Evolutionary conservation across 2,113 vertebrate species (phyloP), one percentile per base, ranked within the genome.

Genomic region (Aleadryas rufinucha): DNA sequence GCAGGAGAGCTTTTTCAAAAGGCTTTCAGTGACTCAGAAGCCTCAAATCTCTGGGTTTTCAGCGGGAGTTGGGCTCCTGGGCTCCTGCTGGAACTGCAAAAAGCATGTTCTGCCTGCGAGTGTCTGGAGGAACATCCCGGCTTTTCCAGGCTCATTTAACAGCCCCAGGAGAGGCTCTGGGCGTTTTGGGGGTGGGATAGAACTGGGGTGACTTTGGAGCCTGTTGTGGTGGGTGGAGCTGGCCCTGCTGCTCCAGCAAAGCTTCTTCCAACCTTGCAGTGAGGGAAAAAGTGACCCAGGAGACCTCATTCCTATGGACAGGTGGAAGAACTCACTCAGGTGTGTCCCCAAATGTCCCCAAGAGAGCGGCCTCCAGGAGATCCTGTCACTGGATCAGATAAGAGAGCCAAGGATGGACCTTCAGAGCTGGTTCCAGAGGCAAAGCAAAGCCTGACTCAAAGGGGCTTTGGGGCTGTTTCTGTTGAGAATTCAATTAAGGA

Each of bases 21-120:
- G 69, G 72, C 61, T 44, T 75, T 4, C 44, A 84, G 56, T 45
- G 91, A 89, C 49, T 78, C 84, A 57, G 49, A 95, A 91, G 45
- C 69, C 84, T 82, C 76, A 76, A 64, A 64, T 71, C 49, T 57
- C 37, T 57, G 14, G 65, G 49, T 56, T 87, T 94, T 52, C 80
- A 92, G 90, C 0, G 0, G 86, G 54, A 89, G 41, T 2, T 64
- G 86, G 56, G 76, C 69, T 86, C 60, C 45, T 9, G 35, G 30
- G 49, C 61, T 95, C 69, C 84, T 87, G 65, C 65, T 86, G 88
- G 80, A 84, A n/a, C 56, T n/a, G 69, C 68, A 52, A 39, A 75
- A 49, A 41, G 60, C 18, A 0, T 19, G 49, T 53, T 80, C 49
- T 69, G 71, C 53, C 39, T 57, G 11, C 10, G 52, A 52, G 39